Evolutionary conservation across 2,888 invertebrate genomes (phyloP).

Genomic region (Agelastica alni): DNA sequence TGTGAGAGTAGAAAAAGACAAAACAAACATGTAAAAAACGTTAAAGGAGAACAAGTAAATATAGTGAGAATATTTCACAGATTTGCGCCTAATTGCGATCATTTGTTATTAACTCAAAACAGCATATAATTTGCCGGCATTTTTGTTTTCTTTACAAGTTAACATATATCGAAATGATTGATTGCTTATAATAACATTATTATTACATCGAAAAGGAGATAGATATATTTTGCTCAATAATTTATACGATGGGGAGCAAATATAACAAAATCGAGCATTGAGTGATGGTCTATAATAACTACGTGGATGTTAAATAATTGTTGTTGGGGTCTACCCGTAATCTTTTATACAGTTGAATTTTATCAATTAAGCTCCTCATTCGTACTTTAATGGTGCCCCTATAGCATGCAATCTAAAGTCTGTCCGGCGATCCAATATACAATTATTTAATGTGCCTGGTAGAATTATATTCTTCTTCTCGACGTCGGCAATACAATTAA

Average conservation of each 20-base stretch:
- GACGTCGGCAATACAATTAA: conserved; percentile 33
- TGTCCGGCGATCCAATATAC: conserved; percentile 38
- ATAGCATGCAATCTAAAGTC: conserved; percentile 43
- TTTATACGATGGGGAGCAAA: conserved; percentile 38
- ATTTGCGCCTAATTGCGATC: conserved; percentile 17
- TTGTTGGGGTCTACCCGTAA: conserved; percentile 43
- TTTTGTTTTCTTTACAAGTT: conserved; percentile 18
- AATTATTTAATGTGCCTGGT: conserved; percentile 42
- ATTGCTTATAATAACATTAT: conserved; percentile 29
- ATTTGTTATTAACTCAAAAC: conserved; percentile 21
- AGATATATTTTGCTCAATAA: conserved; percentile 33
- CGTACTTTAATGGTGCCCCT: conserved; percentile 48
- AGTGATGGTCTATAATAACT: conserved; percentile 50
- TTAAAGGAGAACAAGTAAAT: too few species aligned
- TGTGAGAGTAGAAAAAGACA: too few species aligned
- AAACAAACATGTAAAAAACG: too few species aligned
- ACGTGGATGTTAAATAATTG: conserved; percentile 48
- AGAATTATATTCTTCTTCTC: conserved; percentile 35
- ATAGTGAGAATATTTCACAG: conserved; percentile 19
- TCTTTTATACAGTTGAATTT: conserved; percentile 51
- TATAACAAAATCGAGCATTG: conserved; percentile 47
- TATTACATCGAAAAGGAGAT: conserved; percentile 35
- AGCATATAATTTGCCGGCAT: conserved; percentile 18
- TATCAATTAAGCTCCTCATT: conserved; percentile 51
- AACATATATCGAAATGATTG: conserved; percentile 25